phyloP scores from a whole-genome alignment of 2,113 vertebrate species.

The Pachycephala philippinensis region DNA sequence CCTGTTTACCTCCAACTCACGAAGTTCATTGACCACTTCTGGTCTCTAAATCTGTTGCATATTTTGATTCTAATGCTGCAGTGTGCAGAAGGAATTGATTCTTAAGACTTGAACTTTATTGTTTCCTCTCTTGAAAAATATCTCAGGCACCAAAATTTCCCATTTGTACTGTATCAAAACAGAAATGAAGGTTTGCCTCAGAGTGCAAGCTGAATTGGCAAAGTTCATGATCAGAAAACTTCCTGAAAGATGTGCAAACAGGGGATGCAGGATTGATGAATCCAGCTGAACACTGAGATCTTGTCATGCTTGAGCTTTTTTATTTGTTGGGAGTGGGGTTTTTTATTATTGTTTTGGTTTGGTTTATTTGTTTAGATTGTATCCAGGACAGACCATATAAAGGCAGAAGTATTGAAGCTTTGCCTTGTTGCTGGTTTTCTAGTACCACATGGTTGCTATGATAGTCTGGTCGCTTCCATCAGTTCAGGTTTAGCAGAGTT shows the following conservation, averaged over 20 bases:
- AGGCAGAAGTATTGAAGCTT: background rate
- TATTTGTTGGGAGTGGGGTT: background rate
- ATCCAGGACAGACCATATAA: background rate
- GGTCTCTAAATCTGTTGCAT: background rate
- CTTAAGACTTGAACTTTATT: background rate
- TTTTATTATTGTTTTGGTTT: background rate
- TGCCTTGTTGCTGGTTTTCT: background rate
- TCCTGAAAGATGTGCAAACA: background rate
- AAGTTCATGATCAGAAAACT: background rate
- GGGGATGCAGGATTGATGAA: background rate
- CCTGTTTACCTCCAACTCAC: accelerated
- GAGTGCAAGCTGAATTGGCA: background rate
- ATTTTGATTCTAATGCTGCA: background rate
- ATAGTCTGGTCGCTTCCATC: background rate
- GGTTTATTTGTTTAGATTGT: background rate
- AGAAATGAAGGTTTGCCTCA: background rate
- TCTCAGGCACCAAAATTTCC: background rate
- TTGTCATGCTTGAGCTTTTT: background rate
- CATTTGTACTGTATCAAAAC: background rate
- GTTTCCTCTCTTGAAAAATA: background rate
- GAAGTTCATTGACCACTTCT: background rate
- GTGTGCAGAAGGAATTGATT: background rate
- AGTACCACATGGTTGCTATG: background rate
- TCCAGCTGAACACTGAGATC: background rate
- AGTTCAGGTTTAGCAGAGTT: background rate